Evolutionary conservation across 2,113 vertebrate genomes (phyloP).

Genomic region (Triplophysa siluroides): DNA sequence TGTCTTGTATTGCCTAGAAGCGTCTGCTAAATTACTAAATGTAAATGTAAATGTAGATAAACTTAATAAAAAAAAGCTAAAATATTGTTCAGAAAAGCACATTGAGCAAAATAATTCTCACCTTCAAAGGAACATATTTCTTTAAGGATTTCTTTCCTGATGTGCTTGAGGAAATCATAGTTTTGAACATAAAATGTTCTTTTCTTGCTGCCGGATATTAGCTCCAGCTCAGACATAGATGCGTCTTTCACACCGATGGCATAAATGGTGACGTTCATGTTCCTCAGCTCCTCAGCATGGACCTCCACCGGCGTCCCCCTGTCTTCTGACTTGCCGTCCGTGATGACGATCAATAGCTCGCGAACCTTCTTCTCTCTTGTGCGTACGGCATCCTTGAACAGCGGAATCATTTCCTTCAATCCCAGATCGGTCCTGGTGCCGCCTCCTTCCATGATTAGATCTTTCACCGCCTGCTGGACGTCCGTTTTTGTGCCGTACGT

Average conservation of each 20-base stretch:
- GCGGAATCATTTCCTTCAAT: slow-evolving; percentile 69
- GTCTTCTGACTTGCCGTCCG: slow-evolving; percentile 76
- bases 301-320: slow-evolving; percentile 54
- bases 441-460: slow-evolving; percentile 67
- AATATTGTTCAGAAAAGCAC: no score
- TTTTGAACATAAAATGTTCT: slow-evolving; percentile 77
- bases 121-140: slow-evolving; percentile 80
- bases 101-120: slow-evolving; percentile 58
- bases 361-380: slow-evolving; percentile 63
- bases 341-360: slow-evolving; percentile 79
- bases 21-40: no score
- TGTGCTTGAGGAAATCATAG: slow-evolving; percentile 77
- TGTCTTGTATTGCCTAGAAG: no score
- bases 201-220: slow-evolving; percentile 71
- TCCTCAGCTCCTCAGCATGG: slow-evolving; percentile 69
- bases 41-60: no score
- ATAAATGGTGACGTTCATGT: slow-evolving; percentile 70
- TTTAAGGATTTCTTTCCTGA: slow-evolving; percentile 76
- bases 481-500: slow-evolving; percentile 37
- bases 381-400: slow-evolving; percentile 65
- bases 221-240: slow-evolving; percentile 61
- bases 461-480: slow-evolving; percentile 69
- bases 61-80: no score
- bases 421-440: slow-evolving; percentile 76
- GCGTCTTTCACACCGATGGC: slow-evolving; percentile 79